Evolutionary conservation across 2,888 invertebrate species (phyloP).

Genomic region (Empis livida): DNA sequence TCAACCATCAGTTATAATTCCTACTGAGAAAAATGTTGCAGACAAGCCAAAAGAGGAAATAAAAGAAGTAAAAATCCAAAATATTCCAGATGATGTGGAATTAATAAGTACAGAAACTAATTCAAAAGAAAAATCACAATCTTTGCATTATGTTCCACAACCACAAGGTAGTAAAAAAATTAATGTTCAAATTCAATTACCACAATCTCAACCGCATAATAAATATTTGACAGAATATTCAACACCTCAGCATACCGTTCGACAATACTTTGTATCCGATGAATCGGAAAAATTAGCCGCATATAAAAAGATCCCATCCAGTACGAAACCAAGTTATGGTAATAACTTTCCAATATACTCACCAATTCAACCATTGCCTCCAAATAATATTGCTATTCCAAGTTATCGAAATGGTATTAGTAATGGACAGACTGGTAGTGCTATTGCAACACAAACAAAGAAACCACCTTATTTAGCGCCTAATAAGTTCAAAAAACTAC

Average conservation of each 20-base stretch:
- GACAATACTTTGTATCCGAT: constrained; percentile 19
- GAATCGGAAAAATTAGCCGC: constrained; percentile 15
- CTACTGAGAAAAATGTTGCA: not conserved
- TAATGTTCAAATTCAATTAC: not conserved
- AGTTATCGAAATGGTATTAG: constrained; percentile 6
- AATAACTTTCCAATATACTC: constrained; percentile 13
- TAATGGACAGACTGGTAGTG: not conserved
- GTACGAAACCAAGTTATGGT: constrained; percentile 7
- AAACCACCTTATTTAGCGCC: no score
- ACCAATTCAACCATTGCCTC: constrained; percentile 21
- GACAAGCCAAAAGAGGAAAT: constrained; percentile 3
- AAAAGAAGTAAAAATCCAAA: constrained; percentile 20
- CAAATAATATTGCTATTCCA: constrained; percentile 14
- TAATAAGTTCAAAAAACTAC: no score
- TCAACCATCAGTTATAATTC: no score
- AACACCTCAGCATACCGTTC: constrained; percentile 21
- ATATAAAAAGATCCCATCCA: constrained; percentile 16
- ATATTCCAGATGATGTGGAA: constrained; percentile 32
- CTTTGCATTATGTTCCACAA: constrained; percentile 9
- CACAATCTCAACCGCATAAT: no score
- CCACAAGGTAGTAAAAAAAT: not conserved
- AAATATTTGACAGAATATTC: constrained; percentile 16
- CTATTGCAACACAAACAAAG: constrained; percentile 3
- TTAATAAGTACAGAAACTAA: constrained; percentile 19
- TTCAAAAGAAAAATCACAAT: constrained; percentile 14